Evolutionary conservation across 2,113 vertebrate species (phyloP), one percentile per base, ranked within the genome.

Genomic region (Morone saxatilis): DNA sequence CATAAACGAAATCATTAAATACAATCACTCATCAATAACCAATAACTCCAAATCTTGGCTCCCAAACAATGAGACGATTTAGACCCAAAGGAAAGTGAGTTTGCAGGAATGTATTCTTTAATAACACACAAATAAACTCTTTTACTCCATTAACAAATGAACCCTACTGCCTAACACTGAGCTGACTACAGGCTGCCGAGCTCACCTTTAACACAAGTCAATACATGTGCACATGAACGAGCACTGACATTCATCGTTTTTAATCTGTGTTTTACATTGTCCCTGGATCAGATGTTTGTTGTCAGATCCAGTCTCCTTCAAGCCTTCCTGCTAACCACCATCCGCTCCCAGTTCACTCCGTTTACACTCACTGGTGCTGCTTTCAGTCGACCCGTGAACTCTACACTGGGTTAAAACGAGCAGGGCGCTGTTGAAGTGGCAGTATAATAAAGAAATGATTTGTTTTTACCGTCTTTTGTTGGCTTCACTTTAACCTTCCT

Each of bases 401-500:
- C 19, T 22, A n/a, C 0, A 0, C 0, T 5, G 12, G 6, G 4
- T 17, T 4, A 1, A 6, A 16, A 0, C 0, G 4, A 0, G 0
- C 3, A 2, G 5, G 0, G 0, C 0, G 1, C 0, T 3, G 19
- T 1, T 60, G 4, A 38, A 9, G 4, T 14, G 45, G 4, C 25
- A 25, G 25, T 25, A 56, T 2, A 4, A 12, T 0, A 3, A 3
- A 17, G 2, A 43, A 57, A 62, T 59, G 0, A 4, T 1, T 0
- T 5, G 4, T 57, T 60, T 84, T 94, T 93, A 96, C 95, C 93
- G 74, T 72, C 61, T 47, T 47, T 69, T 10, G 51, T 13, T 6
- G 50, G 47, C 56, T 69, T 83, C 80, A 40, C 80, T 90, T 92
- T 96, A 95, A 95, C 95, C 95, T 96, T 96, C 89, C 61, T 69